Conservation (phyloP, 2,888 invertebrate genomes). For the Nesidiocoris tenuis region DNA sequence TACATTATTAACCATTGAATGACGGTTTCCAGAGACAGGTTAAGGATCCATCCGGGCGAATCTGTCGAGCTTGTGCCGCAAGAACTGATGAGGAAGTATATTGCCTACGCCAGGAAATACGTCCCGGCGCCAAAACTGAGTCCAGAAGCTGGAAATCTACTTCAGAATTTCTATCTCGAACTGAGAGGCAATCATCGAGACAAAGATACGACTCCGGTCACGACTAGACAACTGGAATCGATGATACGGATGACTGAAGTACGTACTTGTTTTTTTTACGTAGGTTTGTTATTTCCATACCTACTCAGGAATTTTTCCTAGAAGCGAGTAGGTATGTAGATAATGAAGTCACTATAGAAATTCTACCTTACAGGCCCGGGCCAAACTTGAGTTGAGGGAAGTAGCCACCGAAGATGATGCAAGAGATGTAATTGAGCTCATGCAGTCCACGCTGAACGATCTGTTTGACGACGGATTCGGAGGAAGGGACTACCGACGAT, state of each 20-base stretch:
- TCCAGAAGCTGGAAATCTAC: constrained; percentile 66
- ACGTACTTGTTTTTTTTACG: constrained; percentile 30
- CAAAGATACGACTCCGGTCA: constrained; percentile 74
- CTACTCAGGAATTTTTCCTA: neutral
- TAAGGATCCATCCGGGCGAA: constrained; percentile 64
- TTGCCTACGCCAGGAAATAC: constrained; percentile 86
- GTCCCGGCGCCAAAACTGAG: constrained; percentile 74
- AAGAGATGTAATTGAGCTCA: constrained; percentile 78
- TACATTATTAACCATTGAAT: no score
- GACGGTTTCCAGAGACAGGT: constrained; percentile 62
- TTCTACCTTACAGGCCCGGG: constrained; percentile 74
- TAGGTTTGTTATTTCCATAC: neutral
- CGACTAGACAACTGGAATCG: constrained; percentile 85
- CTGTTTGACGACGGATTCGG: constrained; percentile 73
- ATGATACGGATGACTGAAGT: constrained; percentile 80
- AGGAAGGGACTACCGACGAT: constrained; percentile 61
- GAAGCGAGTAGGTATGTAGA: neutral
- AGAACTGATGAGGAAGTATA: constrained; percentile 79
- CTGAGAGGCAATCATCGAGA: constrained; percentile 68
- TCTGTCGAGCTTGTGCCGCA: constrained; percentile 71
- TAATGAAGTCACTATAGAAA: no score
- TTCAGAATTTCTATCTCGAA: constrained; percentile 79
- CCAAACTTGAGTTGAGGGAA: constrained; percentile 80
- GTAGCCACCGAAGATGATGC: constrained; percentile 79
- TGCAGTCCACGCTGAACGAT: constrained; percentile 76